Evolutionary conservation across 2,888 invertebrate genomes (phyloP).

Genomic region (Zele albiditarsus): DNA sequence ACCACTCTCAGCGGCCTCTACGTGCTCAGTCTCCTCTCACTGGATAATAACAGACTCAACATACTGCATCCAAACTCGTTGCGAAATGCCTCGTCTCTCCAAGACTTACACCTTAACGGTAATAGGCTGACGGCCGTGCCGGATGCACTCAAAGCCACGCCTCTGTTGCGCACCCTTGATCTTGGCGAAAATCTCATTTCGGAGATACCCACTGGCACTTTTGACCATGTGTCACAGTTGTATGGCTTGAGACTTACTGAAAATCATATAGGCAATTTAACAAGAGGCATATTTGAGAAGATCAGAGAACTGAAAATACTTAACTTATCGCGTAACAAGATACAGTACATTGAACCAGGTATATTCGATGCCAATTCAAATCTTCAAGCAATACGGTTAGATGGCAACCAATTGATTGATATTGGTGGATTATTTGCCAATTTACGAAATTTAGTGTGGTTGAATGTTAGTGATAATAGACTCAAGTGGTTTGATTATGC

Average conservation of each 20-base stretch:
- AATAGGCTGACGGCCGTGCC: slow-evolving; percentile 86
- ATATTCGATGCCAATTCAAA: slow-evolving; percentile 85
- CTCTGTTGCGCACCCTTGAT: slow-evolving; percentile 85
- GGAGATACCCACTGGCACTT: slow-evolving; percentile 85
- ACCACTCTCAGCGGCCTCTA: slow-evolving; percentile 85
- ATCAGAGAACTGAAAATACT: slow-evolving; percentile 86
- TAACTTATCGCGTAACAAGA: slow-evolving; percentile 88
- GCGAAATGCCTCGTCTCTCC: slow-evolving; percentile 85
- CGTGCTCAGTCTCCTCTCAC: slow-evolving; percentile 83
- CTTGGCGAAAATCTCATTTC: slow-evolving; percentile 90
- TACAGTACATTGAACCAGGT: slow-evolving; percentile 84
- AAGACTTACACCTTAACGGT: slow-evolving; percentile 88
- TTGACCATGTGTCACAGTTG: slow-evolving; percentile 85
- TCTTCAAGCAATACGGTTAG: slow-evolving; percentile 86
- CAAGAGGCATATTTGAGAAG: slow-evolving; percentile 85
- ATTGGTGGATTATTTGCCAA: slow-evolving; percentile 87
- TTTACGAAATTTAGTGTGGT: slow-evolving; percentile 87
- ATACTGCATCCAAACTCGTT: slow-evolving; percentile 84
- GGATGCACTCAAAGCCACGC: slow-evolving; percentile 82
- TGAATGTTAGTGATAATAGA: slow-evolving; percentile 90
- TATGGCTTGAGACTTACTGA: slow-evolving; percentile 88
- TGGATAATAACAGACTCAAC: slow-evolving; percentile 86
- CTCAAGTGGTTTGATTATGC: slow-evolving; percentile 90
- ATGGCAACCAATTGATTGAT: slow-evolving; percentile 86
- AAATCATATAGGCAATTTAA: slow-evolving; percentile 87